A percentile compares a stretch with the other conserved stretches of the same genome.
Conservation (phyloP, 2,888 invertebrate species). For the Silvanus unidentatus region DNA sequence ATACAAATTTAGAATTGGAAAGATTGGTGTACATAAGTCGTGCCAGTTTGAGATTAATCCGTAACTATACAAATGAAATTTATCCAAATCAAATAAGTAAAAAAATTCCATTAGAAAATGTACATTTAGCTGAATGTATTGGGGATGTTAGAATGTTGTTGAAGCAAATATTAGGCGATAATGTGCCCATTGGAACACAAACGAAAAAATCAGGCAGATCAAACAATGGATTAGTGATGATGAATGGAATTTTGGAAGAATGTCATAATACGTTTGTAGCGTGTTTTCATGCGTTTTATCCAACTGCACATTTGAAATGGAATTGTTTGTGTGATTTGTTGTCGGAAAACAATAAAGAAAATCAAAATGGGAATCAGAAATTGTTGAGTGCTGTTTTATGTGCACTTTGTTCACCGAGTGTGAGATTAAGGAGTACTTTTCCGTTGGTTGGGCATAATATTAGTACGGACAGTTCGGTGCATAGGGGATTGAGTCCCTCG, state of each 20-base stretch:
- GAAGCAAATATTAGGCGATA: constrained; percentile 76
- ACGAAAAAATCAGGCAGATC: constrained; percentile 44
- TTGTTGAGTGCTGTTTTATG: constrained; percentile 76
- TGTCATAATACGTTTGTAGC: constrained; percentile 85
- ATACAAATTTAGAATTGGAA: constrained; percentile 64
- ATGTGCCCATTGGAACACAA: constrained; percentile 45
- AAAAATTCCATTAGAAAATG: constrained; percentile 59
- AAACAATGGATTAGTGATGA: constrained; percentile 55
- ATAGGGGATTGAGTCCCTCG: constrained; percentile 58
- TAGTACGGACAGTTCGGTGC: constrained; percentile 46
- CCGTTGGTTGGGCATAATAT: constrained; percentile 55
- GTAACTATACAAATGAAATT: constrained; percentile 84
- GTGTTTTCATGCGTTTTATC: constrained; percentile 95
- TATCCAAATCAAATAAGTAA: constrained; percentile 64
- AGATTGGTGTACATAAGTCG: constrained; percentile 80
- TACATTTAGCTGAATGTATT: constrained; percentile 76
- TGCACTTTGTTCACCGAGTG: constrained; percentile 73
- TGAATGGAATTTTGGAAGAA: constrained; percentile 74
- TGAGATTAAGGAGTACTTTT: constrained; percentile 68
- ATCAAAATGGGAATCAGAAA: constrained; percentile 48
- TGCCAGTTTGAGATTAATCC: constrained; percentile 73
- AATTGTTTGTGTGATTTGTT: constrained; percentile 80
- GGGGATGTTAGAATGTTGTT: constrained; percentile 78
- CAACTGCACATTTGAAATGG: constrained; percentile 90
- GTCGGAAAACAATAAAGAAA: constrained; percentile 57